Base-by-base conservation (phyloP, 2,888 invertebrate genomes). In the Ecdyonurus torrentis region DNA sequence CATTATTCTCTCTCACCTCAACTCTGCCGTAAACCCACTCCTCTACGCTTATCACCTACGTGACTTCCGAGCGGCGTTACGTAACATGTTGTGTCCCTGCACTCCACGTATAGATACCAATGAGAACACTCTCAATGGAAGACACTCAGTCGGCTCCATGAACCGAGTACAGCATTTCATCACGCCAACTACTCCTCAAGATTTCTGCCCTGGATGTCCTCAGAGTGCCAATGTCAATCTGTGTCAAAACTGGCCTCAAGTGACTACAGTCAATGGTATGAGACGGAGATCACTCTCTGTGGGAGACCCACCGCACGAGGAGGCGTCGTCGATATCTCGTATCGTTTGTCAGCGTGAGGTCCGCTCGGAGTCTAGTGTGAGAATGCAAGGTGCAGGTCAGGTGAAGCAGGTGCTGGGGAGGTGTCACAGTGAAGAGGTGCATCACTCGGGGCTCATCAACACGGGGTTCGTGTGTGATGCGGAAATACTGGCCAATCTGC, bases 11-110 rank as follows among this genome's bases (percentile, higher is more conserved):
- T 93, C 94, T 1, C 96, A 96, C 72, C 77, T 91, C n/a, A 95
- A 94, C 73, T 94, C 94, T 0, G 94, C 92, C 0, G 87, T 92
- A 25, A 95, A 95, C 74, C 96, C 95, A 0, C 77, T 94, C 25
- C 79, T 96, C 18, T 95, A 95, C 75, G 95, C 95, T 1, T 95
- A 94, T 72, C 94, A 95, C 72, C 80, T 94, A 66, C 86, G 87
- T 71, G 92, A 92, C 73, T 91, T 91, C 70, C 81, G 91, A 2
- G 83, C 85, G 1, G 91, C 91, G 0, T 74, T 91, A 58, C 88
- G 89, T 73, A 83, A 82, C 61, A 80, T 88, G 18, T 80, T 89
- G 52, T 81, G 37, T 15, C 37, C 37, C 5, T 37, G 37, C 15
- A 10, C 37, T 37, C n/a, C n/a, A n/a, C 37, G 37, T 15, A 37